Conservation (phyloP, 2,888 invertebrate genomes). For the Phasia obesa region DNA sequence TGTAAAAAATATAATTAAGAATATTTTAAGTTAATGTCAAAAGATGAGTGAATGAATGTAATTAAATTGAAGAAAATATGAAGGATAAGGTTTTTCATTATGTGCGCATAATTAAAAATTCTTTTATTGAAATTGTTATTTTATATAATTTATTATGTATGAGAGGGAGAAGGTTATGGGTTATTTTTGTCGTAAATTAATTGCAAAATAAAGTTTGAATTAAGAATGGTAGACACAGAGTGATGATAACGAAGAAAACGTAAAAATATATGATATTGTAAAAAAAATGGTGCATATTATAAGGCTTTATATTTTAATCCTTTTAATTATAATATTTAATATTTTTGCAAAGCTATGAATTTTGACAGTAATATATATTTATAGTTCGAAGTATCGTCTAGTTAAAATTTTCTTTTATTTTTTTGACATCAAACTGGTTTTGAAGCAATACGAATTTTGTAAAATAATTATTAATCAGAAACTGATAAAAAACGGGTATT, state of each 20-base stretch:
- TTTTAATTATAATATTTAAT: too few species aligned
- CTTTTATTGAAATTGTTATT: conserved; percentile 46
- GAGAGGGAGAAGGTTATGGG: conserved; percentile 22
- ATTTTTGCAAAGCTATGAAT: too few species aligned
- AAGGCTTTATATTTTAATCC: too few species aligned
- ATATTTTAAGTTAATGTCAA: conserved; percentile 49
- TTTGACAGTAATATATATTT: too few species aligned
- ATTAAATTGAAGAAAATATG: conserved; percentile 37
- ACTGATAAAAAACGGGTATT: too few species aligned
- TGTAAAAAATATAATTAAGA: conserved; percentile 33
- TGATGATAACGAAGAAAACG: not conserved
- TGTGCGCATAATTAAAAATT: conserved; percentile 57
- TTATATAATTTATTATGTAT: conserved; percentile 21
- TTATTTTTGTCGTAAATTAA: conserved; percentile 31
- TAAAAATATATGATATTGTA: not conserved
- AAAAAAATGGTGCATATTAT: too few species aligned
- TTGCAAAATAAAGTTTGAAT: conserved; percentile 24
- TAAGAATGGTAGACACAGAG: not conserved
- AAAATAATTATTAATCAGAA: too few species aligned
- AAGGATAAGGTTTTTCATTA: conserved; percentile 30
- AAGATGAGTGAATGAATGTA: conserved; percentile 33
- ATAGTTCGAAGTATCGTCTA: too few species aligned
- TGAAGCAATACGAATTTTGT: too few species aligned
- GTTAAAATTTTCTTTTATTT: too few species aligned
- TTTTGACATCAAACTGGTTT: too few species aligned